Evolutionary conservation across 2,888 invertebrate species (phyloP).

Genomic region (Microchrysa polita): DNA sequence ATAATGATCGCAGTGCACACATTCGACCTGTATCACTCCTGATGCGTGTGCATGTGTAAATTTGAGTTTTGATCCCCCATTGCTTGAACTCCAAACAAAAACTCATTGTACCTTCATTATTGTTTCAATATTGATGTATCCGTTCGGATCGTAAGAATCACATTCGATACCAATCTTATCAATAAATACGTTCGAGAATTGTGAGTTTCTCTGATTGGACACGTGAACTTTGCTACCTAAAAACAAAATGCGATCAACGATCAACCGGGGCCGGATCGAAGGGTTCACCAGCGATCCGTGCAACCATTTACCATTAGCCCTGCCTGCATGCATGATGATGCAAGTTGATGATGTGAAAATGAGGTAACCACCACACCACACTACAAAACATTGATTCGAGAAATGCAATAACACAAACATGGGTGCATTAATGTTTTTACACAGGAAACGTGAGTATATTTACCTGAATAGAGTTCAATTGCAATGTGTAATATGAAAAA

Average conservation of each 20-base stretch:
- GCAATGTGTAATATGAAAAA: background rate
- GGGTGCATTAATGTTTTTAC: slow-evolving; percentile 8
- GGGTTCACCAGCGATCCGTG: slow-evolving; percentile 19
- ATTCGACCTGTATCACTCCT: background rate
- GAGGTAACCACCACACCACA: slow-evolving; percentile 13
- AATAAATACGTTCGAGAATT: slow-evolving; percentile 37
- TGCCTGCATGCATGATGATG: too few species aligned
- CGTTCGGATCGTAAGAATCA: background rate
- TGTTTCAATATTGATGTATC: background rate
- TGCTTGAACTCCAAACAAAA: background rate
- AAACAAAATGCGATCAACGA: slow-evolving; percentile 43
- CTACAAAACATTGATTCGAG: too few species aligned
- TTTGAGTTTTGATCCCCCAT: background rate
- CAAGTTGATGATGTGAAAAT: slow-evolving; percentile 23
- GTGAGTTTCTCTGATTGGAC: too few species aligned
- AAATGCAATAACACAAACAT: background rate
- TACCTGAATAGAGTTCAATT: slow-evolving; percentile 23
- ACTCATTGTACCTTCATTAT: slow-evolving; percentile 28
- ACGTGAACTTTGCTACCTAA: slow-evolving; percentile 40
- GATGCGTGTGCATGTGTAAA: background rate
- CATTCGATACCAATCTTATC: slow-evolving; percentile 26
- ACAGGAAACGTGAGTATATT: slow-evolving; percentile 9
- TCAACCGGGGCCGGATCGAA: slow-evolving; percentile 31
- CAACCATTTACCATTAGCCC: too few species aligned
- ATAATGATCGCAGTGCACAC: slow-evolving; percentile 21